Conservation (phyloP, 1,140 invertebrate genomes). For the Drosophila micromelanica region DNA sequence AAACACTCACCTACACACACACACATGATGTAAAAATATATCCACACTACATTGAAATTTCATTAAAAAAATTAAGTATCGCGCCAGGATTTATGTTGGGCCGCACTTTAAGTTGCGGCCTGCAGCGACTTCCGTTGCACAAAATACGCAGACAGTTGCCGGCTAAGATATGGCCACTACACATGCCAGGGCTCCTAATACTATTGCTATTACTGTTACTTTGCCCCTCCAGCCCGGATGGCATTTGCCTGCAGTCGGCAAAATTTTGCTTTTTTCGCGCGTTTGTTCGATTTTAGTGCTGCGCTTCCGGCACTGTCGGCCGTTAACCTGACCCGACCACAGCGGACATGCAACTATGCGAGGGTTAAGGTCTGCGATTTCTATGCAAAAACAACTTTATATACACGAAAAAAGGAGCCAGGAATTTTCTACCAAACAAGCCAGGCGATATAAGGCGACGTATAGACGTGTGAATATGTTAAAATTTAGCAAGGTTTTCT, state of each 20-base stretch:
- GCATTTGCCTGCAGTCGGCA: too few relatives aligned
- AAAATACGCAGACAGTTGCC: constrained; percentile 76
- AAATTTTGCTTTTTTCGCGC: constrained; percentile 52
- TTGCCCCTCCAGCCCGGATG: not conserved
- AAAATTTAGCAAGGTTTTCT: not conserved
- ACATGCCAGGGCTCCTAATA: constrained; percentile 66
- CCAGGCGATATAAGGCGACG: not conserved
- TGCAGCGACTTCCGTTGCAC: constrained; percentile 68
- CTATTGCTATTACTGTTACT: constrained; percentile 38
- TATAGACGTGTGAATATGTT: not conserved
- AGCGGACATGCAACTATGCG: constrained; percentile 67
- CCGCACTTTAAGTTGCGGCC: constrained; percentile 71
- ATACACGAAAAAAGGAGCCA: constrained; percentile 9
- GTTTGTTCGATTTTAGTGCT: constrained; percentile 80
- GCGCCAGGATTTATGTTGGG: constrained; percentile 67
- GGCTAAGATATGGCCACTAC: constrained; percentile 73
- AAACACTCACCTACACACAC: constrained; percentile 17
- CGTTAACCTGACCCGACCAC: constrained; percentile 62
- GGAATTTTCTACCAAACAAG: constrained; percentile 4
- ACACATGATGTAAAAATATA: constrained; percentile 17
- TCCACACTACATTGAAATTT: constrained; percentile 74
- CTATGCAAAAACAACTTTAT: constrained; percentile 58
- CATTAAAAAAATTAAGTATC: constrained; percentile 70
- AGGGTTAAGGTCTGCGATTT: constrained; percentile 77
- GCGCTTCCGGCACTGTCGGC: constrained; percentile 66